A percentile compares a stretch with the other conserved stretches of the same genome.
Conservation (phyloP, 2,888 invertebrate genomes). For the Drosophila kambysellisi region DNA sequence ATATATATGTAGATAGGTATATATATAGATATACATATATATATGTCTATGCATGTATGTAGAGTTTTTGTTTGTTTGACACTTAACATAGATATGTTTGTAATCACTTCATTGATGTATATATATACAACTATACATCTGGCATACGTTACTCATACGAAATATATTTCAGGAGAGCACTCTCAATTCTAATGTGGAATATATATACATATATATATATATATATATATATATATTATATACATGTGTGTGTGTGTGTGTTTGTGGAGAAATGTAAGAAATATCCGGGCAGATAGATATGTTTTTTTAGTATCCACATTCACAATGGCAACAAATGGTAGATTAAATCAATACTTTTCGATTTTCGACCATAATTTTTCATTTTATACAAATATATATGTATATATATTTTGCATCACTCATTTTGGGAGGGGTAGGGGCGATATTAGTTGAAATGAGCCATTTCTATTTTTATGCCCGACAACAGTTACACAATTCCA, state of each 20-base stretch:
- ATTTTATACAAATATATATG: background rate
- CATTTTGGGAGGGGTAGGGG: background rate
- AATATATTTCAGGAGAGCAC: background rate
- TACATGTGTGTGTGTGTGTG: background rate
- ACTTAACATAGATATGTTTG: slow-evolving; percentile 6
- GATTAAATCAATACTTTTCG: background rate
- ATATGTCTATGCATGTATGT: slow-evolving; percentile 7
- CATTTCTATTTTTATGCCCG: slow-evolving; percentile 63
- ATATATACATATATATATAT: slow-evolving; percentile 9
- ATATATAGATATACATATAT: slow-evolving; percentile 5
- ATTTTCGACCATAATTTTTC: background rate
- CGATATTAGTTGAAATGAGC: slow-evolving; percentile 39
- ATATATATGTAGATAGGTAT: background rate
- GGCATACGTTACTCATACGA: slow-evolving; percentile 9
- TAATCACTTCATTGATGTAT: background rate
- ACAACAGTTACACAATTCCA: slow-evolving; percentile 70
- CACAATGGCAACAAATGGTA: background rate
- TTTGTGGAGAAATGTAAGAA: background rate
- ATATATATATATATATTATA: slow-evolving; percentile 2
- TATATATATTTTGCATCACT: background rate
- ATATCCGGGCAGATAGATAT: slow-evolving; percentile 1
- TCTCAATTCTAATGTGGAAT: slow-evolving; percentile 1
- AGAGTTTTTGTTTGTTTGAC: slow-evolving; percentile 6
- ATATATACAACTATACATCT: slow-evolving; percentile 2
- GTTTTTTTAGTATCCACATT: background rate